Base-by-base conservation (phyloP, 35 echinoderm and acorn worm genomes). In the Hemicentrotus pulcherrimus region DNA sequence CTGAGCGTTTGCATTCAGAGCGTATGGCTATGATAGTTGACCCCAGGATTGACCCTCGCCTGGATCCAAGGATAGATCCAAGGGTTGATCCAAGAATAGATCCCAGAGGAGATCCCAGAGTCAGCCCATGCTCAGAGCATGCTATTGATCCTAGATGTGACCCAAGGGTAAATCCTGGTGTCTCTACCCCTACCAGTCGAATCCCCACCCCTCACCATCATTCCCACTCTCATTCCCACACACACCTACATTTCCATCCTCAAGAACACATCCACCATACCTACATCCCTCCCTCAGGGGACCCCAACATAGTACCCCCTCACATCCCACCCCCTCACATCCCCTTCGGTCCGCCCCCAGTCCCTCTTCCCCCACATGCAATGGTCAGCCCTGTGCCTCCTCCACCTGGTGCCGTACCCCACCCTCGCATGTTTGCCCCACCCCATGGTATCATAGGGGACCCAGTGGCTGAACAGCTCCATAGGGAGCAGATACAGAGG, bases 171-270 rank as follows among this genome's bases (percentile, higher is more conserved):
- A 61, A 55, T 47, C 94, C 70, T n/a, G 91, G 91, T 22, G n/a
- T 93, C 5, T 46, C 48, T 5, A 93, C 45, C 46, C 91, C 91
- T 58, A 47, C 48, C 30, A 94, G 71, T 32, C 94, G 96, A 65
- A 92, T 86, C 46, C 92, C 94, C 0, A 98, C 97, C 48, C 98
- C 97, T 8, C 98, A 99, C 60, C 98, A 99, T 33, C 98, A 99
- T 61, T 97, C 97, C 32, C 98, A 99, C 89, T 99, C 98, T 0
- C 98, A 99, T 46, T 99, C 98, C 6, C 98, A 99, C 92, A 99
- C 98, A 19, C 98, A 99, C 85, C 96, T 99, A n/a, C 98, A 99
- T 89, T 97, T 99, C 59, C 98, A 99, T 95, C 98, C 98, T 3
- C 96, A 96, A 45, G 98, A 99, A 45, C 98, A 99, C 94, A 97